Evolutionary conservation across 2,888 invertebrate species (phyloP).

Genomic region (Leptothorax acervorum): DNA sequence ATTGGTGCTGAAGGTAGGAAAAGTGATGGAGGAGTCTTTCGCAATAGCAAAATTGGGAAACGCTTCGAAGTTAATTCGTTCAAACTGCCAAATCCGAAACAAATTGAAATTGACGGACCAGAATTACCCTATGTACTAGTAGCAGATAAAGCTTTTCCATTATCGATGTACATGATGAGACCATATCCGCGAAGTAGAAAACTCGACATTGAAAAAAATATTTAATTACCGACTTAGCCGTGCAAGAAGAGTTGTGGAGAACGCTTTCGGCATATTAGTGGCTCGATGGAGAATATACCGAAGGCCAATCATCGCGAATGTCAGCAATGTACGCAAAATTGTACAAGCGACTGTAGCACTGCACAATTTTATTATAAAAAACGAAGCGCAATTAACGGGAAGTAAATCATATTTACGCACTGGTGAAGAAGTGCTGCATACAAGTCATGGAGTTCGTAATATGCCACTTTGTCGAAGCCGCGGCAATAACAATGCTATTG

Average conservation of each 20-base stretch:
- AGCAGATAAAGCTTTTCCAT: neutral
- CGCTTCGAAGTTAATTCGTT: neutral
- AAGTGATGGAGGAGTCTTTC: neutral
- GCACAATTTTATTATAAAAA: constrained; percentile 4
- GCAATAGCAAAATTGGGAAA: neutral
- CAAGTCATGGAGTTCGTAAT: neutral
- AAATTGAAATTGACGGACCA: neutral
- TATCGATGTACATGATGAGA: neutral
- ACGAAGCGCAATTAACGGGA: neutral
- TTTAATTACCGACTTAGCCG: constrained; percentile 13
- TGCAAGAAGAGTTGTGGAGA: constrained; percentile 16
- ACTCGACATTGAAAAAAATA: neutral
- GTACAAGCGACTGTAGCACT: too few species aligned
- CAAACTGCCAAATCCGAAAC: neutral
- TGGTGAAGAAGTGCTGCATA: neutral
- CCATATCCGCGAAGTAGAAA: neutral
- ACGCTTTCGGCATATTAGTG: neutral
- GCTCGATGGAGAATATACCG: constrained; percentile 13
- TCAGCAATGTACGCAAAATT: neutral
- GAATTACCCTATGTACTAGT: neutral
- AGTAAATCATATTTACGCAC: neutral
- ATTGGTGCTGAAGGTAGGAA: too few species aligned
- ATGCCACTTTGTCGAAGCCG: neutral
- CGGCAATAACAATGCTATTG: neutral
- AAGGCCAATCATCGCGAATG: neutral